These are phyloP conservation scores for Perodicticus potto DNA, from an alignment of 2,797 vertebrate genomes.

Conservation along the genomic window DNA sequence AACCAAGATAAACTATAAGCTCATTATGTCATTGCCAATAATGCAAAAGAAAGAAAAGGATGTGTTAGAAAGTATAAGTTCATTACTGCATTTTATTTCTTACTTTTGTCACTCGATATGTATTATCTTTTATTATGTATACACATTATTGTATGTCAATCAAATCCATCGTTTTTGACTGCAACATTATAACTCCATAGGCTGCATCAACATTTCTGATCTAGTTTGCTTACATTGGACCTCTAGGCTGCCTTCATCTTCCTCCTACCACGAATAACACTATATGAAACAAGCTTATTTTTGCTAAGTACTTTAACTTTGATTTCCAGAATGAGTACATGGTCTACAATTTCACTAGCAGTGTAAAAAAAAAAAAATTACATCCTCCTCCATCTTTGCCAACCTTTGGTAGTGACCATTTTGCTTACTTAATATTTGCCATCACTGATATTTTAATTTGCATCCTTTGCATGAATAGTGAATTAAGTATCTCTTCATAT, in stretches of 20 bases:
- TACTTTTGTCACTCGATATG: background rate
- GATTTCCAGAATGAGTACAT: background rate
- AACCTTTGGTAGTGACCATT: background rate
- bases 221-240: background rate
- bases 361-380: background rate
- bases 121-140: background rate
- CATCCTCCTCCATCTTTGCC: background rate
- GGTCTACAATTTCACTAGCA: background rate
- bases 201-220: background rate
- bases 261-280: background rate
- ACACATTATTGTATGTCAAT: background rate
- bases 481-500: background rate
- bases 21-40: background rate
- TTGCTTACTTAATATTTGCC: constrained; percentile 42
- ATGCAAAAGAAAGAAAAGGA: background rate
- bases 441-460: background rate
- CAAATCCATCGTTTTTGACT: background rate
- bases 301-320: background rate
- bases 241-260: background rate
- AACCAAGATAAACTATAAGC: background rate
- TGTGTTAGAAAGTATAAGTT: background rate
- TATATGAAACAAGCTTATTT: background rate
- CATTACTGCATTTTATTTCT: background rate
- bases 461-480: background rate
- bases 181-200: background rate